These are phyloP conservation scores for Odontomachus brunneus DNA, from an alignment of 1,140 invertebrate genomes.

Conservation along the genomic window DNA sequence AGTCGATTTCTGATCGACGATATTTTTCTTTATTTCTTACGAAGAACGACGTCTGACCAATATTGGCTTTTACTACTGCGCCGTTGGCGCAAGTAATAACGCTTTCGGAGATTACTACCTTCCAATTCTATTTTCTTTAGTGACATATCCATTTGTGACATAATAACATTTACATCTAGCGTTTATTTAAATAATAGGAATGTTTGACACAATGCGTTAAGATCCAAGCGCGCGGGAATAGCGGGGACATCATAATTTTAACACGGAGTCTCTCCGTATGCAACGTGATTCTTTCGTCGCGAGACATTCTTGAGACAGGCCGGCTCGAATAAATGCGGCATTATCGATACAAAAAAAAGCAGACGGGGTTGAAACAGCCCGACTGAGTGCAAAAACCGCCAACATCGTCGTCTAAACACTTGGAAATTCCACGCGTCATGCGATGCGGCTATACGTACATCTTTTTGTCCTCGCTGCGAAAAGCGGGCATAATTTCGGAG, in stretches of 20 bases:
- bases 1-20: constrained; percentile 4
- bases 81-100: background rate
- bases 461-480: constrained; percentile 35
- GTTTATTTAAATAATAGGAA: background rate
- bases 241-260: background rate
- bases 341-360: background rate
- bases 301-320: background rate
- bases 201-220: background rate
- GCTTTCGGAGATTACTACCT: background rate
- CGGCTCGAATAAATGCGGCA: background rate
- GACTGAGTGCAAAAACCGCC: constrained; percentile 39
- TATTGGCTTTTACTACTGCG: constrained; percentile 23
- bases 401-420: constrained; percentile 38
- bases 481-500: constrained; percentile 16
- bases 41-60: constrained; percentile 18
- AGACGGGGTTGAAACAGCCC: constrained; percentile 2
- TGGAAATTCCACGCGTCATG: constrained; percentile 56
- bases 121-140: background rate
- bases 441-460: background rate
- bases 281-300: background rate
- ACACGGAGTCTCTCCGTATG: background rate
- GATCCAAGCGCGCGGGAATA: background rate
- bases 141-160: background rate
- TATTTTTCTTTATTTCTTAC: background rate
- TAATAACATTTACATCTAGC: background rate